phyloP scores from a whole-genome alignment of 2,888 invertebrate species.

The Brachyptera putata region DNA sequence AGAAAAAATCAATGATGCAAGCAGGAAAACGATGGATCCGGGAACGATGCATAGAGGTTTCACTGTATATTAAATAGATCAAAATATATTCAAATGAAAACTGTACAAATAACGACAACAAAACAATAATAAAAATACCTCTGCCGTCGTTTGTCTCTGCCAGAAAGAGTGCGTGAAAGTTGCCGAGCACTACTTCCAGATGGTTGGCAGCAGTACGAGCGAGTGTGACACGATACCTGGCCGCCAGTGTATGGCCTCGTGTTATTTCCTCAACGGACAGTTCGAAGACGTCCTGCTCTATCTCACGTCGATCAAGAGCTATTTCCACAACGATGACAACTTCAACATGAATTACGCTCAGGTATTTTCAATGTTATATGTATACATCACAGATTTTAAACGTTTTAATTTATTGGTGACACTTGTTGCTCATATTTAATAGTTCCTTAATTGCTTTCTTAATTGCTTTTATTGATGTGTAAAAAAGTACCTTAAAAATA shows the following conservation, averaged over 20 bases:
- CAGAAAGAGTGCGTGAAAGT: slow-evolving; percentile 83
- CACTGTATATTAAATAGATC: too few relatives aligned
- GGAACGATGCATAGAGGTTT: too few relatives aligned
- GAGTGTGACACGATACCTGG: slow-evolving; percentile 98
- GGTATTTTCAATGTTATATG: slow-evolving; percentile 41
- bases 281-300: slow-evolving; percentile 96
- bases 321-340: slow-evolving; percentile 83
- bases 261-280: slow-evolving; percentile 89
- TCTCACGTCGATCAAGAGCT: slow-evolving; percentile 94
- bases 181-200: slow-evolving; percentile 93
- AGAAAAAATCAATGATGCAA: too few relatives aligned
- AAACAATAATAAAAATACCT: background rate
- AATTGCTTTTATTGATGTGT: too few relatives aligned
- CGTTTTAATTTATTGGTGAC: too few relatives aligned
- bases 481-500: too few relatives aligned
- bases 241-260: slow-evolving; percentile 97
- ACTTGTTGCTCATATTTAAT: too few relatives aligned
- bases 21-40: too few relatives aligned
- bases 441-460: too few relatives aligned
- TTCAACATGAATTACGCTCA: slow-evolving; percentile 87
- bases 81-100: too few relatives aligned
- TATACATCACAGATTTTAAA: too few relatives aligned
- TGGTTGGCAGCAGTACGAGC: slow-evolving; percentile 93
- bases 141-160: background rate
- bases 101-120: too few relatives aligned